These are phyloP conservation scores for Stomorhina lunata DNA, from an alignment of 2,888 invertebrate species.

Conservation along the genomic window DNA sequence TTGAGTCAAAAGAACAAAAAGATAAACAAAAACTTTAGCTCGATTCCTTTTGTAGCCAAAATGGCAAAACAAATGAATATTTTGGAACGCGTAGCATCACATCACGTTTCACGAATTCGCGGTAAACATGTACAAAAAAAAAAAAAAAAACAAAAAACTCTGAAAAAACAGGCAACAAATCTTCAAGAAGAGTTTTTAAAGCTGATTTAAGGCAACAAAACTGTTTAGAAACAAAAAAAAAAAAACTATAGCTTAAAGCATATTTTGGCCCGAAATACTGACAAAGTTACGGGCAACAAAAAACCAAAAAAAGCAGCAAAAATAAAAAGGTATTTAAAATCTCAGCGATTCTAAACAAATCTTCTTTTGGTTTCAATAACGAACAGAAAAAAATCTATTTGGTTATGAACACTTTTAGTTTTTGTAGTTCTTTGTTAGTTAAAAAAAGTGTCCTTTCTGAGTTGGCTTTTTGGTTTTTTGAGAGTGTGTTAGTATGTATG, in stretches of 20 bases:
- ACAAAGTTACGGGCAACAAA: slow-evolving; percentile 16
- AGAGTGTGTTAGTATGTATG: neutral
- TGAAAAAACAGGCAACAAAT: slow-evolving; percentile 43
- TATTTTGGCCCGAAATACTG: slow-evolving; percentile 48
- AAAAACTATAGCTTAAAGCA: slow-evolving; percentile 41
- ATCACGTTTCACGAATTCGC: slow-evolving; percentile 67
- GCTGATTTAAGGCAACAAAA: slow-evolving; percentile 45
- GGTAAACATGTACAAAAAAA: slow-evolving; percentile 56
- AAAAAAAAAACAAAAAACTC: slow-evolving; percentile 25
- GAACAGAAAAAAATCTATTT: slow-evolving; percentile 34
- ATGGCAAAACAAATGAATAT: slow-evolving; percentile 58
- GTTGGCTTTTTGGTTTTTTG: neutral
- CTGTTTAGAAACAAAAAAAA: neutral
- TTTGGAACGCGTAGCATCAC: slow-evolving; percentile 64
- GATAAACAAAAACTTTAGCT: neutral
- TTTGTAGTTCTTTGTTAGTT: neutral
- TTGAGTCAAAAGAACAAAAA: slow-evolving; percentile 1
- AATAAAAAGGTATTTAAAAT: slow-evolving; percentile 45
- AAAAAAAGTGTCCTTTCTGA: slow-evolving; percentile 57
- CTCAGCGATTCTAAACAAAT: slow-evolving; percentile 38
- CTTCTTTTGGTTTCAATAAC: slow-evolving; percentile 23
- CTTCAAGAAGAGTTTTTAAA: slow-evolving; percentile 53
- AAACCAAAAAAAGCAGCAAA: neutral
- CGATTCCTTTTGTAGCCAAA: slow-evolving; percentile 33
- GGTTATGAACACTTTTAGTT: slow-evolving; percentile 60